Evolutionary conservation across 2,113 vertebrate species (phyloP).

Genomic region (Sinocyclocheilus maitianheensis): DNA sequence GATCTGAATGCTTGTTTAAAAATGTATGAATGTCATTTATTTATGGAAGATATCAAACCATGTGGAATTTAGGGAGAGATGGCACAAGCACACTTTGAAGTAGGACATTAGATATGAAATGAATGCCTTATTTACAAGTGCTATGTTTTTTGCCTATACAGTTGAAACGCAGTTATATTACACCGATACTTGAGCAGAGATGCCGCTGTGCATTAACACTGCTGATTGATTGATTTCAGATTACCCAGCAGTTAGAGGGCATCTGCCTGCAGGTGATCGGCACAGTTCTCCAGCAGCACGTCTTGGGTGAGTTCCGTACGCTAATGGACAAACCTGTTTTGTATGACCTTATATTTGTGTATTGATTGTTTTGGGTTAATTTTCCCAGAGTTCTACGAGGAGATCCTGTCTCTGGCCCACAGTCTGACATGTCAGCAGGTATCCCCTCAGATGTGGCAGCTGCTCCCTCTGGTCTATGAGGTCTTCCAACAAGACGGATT

Average conservation of each 20-base stretch:
- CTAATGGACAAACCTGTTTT: not conserved
- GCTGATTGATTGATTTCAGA: conserved; percentile 72
- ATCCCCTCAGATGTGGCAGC: conserved; percentile 98
- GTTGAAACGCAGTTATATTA: too few species aligned
- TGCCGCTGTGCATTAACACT: not conserved
- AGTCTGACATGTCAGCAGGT: conserved; percentile 98
- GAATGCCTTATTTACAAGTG: too few species aligned
- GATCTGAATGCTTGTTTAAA: not conserved
- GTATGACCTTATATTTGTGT: not conserved
- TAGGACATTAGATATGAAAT: too few species aligned
- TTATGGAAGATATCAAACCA: not conserved
- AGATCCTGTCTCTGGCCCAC: conserved; percentile 97
- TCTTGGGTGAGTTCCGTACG: conserved; percentile 81
- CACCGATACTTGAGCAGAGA: too few species aligned
- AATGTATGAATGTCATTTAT: conserved; percentile 12
- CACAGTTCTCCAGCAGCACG: conserved; percentile 97
- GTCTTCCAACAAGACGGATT: conserved; percentile 99
- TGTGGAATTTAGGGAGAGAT: not conserved
- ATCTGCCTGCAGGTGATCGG: conserved; percentile 99
- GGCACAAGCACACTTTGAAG: not conserved
- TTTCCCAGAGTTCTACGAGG: conserved; percentile 93
- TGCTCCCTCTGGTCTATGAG: conserved; percentile 94
- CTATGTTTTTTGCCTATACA: too few species aligned
- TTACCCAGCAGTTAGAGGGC: conserved; percentile 97
- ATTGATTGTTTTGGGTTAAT: not conserved